Evolutionary conservation across 2,113 vertebrate species (phyloP).

Genomic region (Nestor notabilis): DNA sequence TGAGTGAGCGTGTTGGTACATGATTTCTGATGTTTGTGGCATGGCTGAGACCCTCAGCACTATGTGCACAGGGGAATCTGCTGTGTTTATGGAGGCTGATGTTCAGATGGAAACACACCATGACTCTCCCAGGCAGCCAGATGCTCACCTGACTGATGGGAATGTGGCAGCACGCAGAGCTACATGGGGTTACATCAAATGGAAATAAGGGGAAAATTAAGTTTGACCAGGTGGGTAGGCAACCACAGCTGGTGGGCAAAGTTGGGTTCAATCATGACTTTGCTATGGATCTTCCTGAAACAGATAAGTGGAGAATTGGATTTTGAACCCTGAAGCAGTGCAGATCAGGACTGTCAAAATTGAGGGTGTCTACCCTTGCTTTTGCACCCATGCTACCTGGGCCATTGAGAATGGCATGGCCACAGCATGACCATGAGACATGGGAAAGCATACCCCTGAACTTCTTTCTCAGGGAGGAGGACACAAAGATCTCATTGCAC

Average conservation of each 20-base stretch:
- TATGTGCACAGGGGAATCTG: background rate
- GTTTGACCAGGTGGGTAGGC: background rate
- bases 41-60: fast-evolving
- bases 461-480: background rate
- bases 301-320: background rate
- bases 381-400: background rate
- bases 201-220: background rate
- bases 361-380: fast-evolving
- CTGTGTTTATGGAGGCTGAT: background rate
- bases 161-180: fast-evolving
- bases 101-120: background rate
- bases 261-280: background rate
- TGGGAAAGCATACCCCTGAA: background rate
- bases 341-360: background rate
- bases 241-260: background rate
- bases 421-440: background rate
- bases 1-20: background rate
- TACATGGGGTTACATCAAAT: background rate
- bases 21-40: fast-evolving
- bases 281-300: background rate
- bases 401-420: background rate
- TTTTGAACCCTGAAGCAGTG: background rate
- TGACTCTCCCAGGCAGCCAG: fast-evolving
- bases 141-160: background rate
- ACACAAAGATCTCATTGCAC: background rate